Percentiles rank a stretch among this genome's conserved stretches.
Conservation (phyloP, 23 tunicate species). For the Styela plicata region DNA sequence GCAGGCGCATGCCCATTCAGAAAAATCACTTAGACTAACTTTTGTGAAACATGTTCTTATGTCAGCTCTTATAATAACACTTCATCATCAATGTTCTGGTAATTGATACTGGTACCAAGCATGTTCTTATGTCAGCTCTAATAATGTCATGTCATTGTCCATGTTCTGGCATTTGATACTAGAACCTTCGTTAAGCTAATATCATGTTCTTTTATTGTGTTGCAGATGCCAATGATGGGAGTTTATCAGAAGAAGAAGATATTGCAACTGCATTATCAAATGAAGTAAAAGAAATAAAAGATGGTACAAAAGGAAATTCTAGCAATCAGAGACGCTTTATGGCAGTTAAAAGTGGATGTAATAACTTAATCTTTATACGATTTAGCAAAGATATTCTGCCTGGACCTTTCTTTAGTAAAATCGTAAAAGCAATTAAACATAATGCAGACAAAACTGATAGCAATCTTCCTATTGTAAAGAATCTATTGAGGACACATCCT, state of each 20-base stretch:
- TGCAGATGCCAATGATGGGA: slow-evolving; percentile 14
- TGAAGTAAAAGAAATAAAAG: slow-evolving; percentile 19
- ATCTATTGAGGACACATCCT: slow-evolving; percentile 69
- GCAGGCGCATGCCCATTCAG: too few relatives aligned
- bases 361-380: slow-evolving; percentile 57
- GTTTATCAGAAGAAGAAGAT: slow-evolving; percentile 41
- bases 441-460: background rate
- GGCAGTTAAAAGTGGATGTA: slow-evolving; percentile 61
- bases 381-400: slow-evolving; percentile 36
- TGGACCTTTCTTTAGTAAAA: slow-evolving; percentile 33
- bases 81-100: too few relatives aligned
- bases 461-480: slow-evolving; percentile 29
- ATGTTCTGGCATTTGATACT: too few relatives aligned
- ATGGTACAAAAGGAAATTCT: background rate
- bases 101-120: too few relatives aligned
- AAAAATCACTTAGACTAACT: too few relatives aligned
- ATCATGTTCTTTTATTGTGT: too few relatives aligned
- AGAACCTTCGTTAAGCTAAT: too few relatives aligned
- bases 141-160: too few relatives aligned
- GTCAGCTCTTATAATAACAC: too few relatives aligned
- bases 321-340: slow-evolving; percentile 33
- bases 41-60: too few relatives aligned
- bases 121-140: too few relatives aligned
- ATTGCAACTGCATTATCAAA: slow-evolving; percentile 38
- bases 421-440: slow-evolving; percentile 24